A percentile compares a stretch with the other conserved stretches of the same genome.
phyloP scores from a whole-genome alignment of 2,797 vertebrate genomes.

The Sebastes baramenuke region DNA sequence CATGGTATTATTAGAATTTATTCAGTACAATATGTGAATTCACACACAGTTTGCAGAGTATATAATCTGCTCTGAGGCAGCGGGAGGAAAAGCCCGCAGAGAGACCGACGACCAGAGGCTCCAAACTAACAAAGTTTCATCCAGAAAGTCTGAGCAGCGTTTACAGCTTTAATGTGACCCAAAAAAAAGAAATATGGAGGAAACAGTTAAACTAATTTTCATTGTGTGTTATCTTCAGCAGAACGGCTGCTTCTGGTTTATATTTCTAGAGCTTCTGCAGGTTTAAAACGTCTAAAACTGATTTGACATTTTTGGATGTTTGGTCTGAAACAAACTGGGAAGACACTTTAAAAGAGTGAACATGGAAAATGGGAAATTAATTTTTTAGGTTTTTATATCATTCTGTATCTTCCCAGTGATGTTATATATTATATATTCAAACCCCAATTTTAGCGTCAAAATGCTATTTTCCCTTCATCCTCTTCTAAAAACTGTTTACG shows the following conservation, averaged over 20 bases:
- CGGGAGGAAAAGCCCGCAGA: slow-evolving; percentile 7
- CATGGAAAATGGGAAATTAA: neutral
- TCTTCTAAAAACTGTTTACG: too few species aligned
- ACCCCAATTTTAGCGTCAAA: too few species aligned
- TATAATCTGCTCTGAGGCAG: slow-evolving; percentile 24
- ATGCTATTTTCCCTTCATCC: too few species aligned
- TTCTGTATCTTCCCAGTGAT: too few species aligned
- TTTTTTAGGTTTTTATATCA: too few species aligned
- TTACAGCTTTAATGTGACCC: slow-evolving; percentile 7
- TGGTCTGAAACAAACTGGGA: too few species aligned
- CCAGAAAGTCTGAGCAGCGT: neutral
- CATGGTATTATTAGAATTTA: slow-evolving; percentile 33
- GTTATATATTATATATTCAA: too few species aligned
- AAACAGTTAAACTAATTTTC: neutral
- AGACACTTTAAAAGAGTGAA: neutral
- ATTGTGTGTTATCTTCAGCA: neutral
- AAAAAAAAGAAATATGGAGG: neutral
- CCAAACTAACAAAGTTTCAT: slow-evolving; percentile 10
- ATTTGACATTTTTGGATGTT: neutral
- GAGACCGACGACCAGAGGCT: neutral
- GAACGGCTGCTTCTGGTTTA: neutral
- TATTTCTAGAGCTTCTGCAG: neutral
- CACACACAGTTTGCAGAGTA: slow-evolving; percentile 3
- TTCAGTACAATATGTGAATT: slow-evolving; percentile 31
- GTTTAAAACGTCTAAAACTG: neutral